Conservation (phyloP, 2,113 vertebrate species). For the Mobula hypostoma region DNA sequence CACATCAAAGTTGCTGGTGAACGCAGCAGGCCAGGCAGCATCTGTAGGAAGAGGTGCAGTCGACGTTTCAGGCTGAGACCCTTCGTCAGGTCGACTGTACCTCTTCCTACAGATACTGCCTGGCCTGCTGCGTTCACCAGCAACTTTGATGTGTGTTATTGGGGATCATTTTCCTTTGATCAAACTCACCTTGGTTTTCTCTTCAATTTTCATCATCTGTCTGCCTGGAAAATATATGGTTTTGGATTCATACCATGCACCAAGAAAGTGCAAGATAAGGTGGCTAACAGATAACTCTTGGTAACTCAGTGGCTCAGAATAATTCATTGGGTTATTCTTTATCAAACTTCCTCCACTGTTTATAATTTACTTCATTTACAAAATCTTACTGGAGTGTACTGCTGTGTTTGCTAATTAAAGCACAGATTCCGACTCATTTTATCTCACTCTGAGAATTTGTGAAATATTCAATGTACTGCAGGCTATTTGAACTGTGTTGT, state of each 20-base stretch:
- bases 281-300: neutral
- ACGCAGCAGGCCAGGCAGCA: too few species aligned
- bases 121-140: too few species aligned
- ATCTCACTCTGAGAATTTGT: neutral
- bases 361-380: neutral
- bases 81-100: too few species aligned
- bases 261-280: neutral
- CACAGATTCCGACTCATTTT: neutral
- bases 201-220: neutral
- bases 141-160: too few species aligned
- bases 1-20: too few species aligned
- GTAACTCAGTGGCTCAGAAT: neutral
- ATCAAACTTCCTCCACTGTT: neutral
- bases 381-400: neutral
- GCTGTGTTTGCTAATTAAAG: neutral
- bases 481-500: neutral
- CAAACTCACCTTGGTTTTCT: too few species aligned
- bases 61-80: too few species aligned
- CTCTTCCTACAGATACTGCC: too few species aligned
- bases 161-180: neutral
- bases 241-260: neutral
- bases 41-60: too few species aligned
- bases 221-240: neutral
- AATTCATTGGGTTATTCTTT: neutral
- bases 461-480: neutral